Evolutionary conservation across 2,888 invertebrate genomes (phyloP), one percentile per base, ranked within the genome.

Genomic region (Nycteola revayana): DNA sequence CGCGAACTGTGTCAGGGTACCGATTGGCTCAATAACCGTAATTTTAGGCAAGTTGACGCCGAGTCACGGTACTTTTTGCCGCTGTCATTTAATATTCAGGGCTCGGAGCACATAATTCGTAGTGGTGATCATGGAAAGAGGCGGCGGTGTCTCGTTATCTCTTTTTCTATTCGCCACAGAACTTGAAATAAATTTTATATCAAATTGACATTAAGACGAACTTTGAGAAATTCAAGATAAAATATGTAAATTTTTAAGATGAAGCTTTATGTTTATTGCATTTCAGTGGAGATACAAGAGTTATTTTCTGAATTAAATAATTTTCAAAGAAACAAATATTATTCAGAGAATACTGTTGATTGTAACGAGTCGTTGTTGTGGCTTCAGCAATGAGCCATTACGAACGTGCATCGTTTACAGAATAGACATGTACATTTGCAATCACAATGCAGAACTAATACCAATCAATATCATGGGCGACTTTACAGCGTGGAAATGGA

Each of bases 61-160:
- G 57, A 62, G 59, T 62, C 61, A 42, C 63, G 62, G 58, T 67
- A 62, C 66, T 73, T 73, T 72, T 69, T 67, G 58, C 56, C 63
- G 61, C 64, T 62, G 66, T 65, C 70, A 66, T 74, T 83, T 76
- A 70, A 70, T 74, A 84, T 84, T 84, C 83, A 73, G 53, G 61
- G 43, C 77, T 69, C 75, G 79, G 54, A 66, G 61, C 70, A 69
- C 74, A 79, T 82, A 81, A 82, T 83, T 83, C 75, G 73, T 60
- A 61, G 67, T 66, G 72, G 68, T 78, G 79, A 80, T 82, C 79
- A 75, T 70, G 62, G 69, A 61, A 60, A 70, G 66, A 72, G 66
- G 69, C 66, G 63, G 55, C 55, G 61, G 58, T 60, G 62, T 63
- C 75, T 77, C 74, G 77, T 78, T 80, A 78, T 77, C 71, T 75